Evolutionary conservation across 2,888 invertebrate species (phyloP), one percentile per base, ranked within the genome.

Genomic region (Cryptosula pallasiana): DNA sequence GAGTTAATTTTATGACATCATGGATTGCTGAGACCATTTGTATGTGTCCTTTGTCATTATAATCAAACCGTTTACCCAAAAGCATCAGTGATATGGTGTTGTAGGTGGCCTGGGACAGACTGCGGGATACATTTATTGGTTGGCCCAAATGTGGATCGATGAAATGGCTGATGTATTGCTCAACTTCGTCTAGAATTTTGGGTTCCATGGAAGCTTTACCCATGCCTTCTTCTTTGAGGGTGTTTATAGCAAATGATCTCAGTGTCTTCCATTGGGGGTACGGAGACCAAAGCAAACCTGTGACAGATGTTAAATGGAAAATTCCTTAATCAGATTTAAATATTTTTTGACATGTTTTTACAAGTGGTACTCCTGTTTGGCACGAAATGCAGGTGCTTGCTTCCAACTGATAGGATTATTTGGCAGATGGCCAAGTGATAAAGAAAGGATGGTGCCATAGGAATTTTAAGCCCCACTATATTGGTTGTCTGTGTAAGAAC

Each of bases 11-110:
- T 1, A 27, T 63, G 13, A 32, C 13, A 9, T 63, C 63, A 63
- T 63, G 20, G 29, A 63, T 5, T 13, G 63, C 27, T 29, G 27
- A 2, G n/a, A 63, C 27, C 32, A 27, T 63, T 5, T 20, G 13
- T 63, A 9, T 13, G 63, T 25, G 27, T 29, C 1, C 2, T 9
- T 20, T 1, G n/a, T 63, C 63, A 13, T 27, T 32, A 63, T 63
- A 63, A 5, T 63, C 63, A 25, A 36, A 70, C 16, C 70, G 70
- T 16, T 23, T 20, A 23, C 35, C 35, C 13, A 35, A 70, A n/a
- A 70, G n/a, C 70, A 70, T 70, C 16, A 35, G 36, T 25, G 45
- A 70, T 23, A 70, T 70, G 36, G 35, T 23, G n/a, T 70, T 70
- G 16, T 25, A 29, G n/a, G 55, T 70, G 5, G 70, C 70, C 55